A percentile compares a stretch with the other conserved stretches of the same genome.
phyloP scores from a whole-genome alignment of 2,113 vertebrate species.

The Dissostichus mawsoni region DNA sequence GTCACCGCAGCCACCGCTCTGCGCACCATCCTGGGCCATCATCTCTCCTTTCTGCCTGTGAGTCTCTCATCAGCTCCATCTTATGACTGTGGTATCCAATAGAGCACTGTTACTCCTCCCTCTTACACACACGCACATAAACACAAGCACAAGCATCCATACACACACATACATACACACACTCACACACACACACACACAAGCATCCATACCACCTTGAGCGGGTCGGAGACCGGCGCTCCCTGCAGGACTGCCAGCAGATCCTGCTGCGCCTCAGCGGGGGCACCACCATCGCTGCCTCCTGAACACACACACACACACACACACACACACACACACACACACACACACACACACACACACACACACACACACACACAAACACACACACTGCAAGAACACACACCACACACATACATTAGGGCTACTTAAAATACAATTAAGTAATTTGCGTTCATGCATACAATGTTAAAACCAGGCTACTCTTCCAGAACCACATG shows the following conservation, averaged over 20 bases:
- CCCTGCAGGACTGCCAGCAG: conserved; percentile 96
- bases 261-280: conserved; percentile 94
- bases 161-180: too few relatives aligned
- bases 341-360: conserved; percentile 4
- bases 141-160: too few relatives aligned
- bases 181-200: too few relatives aligned
- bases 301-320: conserved; percentile 76
- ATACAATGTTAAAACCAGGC: too few relatives aligned
- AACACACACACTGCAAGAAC: neutral
- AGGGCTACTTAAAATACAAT: too few relatives aligned
- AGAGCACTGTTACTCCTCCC: conserved; percentile 73
- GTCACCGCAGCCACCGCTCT: conserved; percentile 92
- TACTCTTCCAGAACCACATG: too few relatives aligned
- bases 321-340: conserved; percentile 31
- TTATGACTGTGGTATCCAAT: conserved; percentile 43
- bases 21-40: conserved; percentile 89
- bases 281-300: conserved; percentile 93
- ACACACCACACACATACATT: neutral
- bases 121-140: neutral
- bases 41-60: conserved; percentile 91
- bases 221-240: conserved; percentile 95
- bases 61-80: conserved; percentile 53
- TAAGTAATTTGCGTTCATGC: too few relatives aligned
- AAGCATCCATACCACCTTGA: conserved; percentile 80
- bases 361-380: neutral